A percentile compares a stretch with the other conserved stretches of the same genome.
Evolutionary conservation across 1,140 invertebrate genomes (phyloP).

Genomic region (Lordiphosa collinella): DNA sequence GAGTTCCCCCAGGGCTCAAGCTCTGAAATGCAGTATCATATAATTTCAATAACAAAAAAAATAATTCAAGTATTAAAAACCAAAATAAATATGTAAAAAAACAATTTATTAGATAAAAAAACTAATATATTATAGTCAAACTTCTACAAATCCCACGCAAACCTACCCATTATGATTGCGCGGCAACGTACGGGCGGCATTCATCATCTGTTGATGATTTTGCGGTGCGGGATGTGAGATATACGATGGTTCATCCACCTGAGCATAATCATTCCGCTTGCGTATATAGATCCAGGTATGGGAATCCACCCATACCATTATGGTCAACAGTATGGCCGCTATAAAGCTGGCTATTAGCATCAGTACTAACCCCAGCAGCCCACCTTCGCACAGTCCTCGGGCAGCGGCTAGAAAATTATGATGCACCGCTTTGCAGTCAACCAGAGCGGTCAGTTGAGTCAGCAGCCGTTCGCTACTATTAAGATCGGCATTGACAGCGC

Average conservation of each 20-base stretch:
- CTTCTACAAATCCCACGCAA: slow-evolving; percentile 10
- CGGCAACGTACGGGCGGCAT: slow-evolving; percentile 76
- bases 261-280: slow-evolving; percentile 81
- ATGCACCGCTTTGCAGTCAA: slow-evolving; percentile 90
- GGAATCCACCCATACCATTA: slow-evolving; percentile 95
- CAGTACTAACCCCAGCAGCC: slow-evolving; percentile 89
- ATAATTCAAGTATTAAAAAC: not conserved
- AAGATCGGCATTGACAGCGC: slow-evolving; percentile 86
- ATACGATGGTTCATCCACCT: slow-evolving; percentile 78
- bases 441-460: slow-evolving; percentile 83
- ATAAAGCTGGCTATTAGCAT: slow-evolving; percentile 91
- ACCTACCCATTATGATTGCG: slow-evolving; percentile 79
- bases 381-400: slow-evolving; percentile 88
- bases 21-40: no score
- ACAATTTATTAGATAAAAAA: slow-evolving; percentile 1
- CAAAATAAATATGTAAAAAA: no score
- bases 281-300: slow-evolving; percentile 98
- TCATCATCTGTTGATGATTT: slow-evolving; percentile 79
- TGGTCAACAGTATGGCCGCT: slow-evolving; percentile 92
- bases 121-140: not conserved
- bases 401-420: slow-evolving; percentile 89
- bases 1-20: no score
- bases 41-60: not conserved
- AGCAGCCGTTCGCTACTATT: slow-evolving; percentile 84
- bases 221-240: slow-evolving; percentile 78